Percentiles rank a stretch among this genome's conserved stretches.
phyloP scores from a whole-genome alignment of 2,113 vertebrate genomes.

The Microcebus lehilahytsara region DNA sequence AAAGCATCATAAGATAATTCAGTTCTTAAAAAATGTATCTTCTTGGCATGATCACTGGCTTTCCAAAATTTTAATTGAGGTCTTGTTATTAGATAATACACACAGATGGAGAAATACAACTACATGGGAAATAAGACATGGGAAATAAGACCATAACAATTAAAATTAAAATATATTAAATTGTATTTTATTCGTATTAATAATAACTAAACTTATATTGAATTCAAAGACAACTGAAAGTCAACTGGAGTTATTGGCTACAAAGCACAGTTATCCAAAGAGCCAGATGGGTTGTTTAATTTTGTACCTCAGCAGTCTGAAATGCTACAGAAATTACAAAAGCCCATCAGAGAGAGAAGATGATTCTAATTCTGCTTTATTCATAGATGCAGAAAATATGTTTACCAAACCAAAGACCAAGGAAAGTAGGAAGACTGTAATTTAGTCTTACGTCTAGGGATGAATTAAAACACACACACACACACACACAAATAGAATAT shows the following conservation, averaged over 20 bases:
- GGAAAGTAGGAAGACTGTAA: background rate
- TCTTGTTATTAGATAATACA: background rate
- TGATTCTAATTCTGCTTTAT: conserved; percentile 37
- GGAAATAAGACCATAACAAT: background rate
- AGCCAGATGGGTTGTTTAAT: background rate
- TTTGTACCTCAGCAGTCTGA: conserved; percentile 38
- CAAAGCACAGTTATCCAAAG: background rate
- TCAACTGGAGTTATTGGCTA: background rate
- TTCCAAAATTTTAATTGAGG: background rate
- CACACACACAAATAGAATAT: background rate
- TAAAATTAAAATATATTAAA: conserved; percentile 1
- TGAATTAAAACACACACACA: background rate
- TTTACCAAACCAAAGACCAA: conserved; percentile 28
- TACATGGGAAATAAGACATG: background rate
- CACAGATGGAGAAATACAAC: background rate
- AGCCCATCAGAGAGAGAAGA: background rate
- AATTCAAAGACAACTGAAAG: conserved; percentile 10
- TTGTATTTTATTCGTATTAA: conserved; percentile 7
- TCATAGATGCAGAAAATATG: conserved; percentile 14
- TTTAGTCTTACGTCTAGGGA: background rate
- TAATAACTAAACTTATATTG: conserved; percentile 4
- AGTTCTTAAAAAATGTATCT: conserved; percentile 15
- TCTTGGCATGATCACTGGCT: background rate
- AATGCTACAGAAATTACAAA: conserved; percentile 38
- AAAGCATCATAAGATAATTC: background rate